Conservation (phyloP, 1,140 invertebrate genomes). For the Drosophila suzukii region DNA sequence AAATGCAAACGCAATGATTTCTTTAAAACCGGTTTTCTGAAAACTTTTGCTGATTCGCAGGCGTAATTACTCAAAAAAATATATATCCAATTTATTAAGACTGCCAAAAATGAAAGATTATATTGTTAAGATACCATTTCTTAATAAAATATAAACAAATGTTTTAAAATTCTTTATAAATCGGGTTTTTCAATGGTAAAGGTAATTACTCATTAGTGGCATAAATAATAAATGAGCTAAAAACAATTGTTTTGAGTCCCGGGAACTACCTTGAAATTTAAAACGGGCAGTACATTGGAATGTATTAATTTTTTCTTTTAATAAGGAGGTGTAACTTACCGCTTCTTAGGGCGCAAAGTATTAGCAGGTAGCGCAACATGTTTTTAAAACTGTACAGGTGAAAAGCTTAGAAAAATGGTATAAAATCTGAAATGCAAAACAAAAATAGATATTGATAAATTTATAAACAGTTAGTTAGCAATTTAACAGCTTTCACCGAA, state of each 20-base stretch:
- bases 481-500: constrained; percentile 8
- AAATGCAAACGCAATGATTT: neutral
- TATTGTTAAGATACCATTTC: neutral
- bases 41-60: neutral
- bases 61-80: constrained; percentile 4
- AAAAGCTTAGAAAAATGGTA: constrained; percentile 39
- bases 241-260: no score
- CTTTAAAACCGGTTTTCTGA: neutral
- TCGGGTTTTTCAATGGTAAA: neutral
- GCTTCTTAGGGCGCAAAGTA: constrained; percentile 40
- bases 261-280: no score
- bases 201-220: no score
- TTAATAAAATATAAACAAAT: no score
- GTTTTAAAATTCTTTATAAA: neutral
- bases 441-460: neutral
- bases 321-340: constrained; percentile 20
- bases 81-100: neutral
- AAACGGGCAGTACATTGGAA: no score
- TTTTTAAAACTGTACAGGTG: constrained; percentile 22
- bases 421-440: constrained; percentile 23
- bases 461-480: neutral
- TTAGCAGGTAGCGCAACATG: constrained; percentile 51
- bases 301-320: no score
- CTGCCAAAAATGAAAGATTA: neutral
- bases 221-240: no score